Conservation (phyloP, 2,888 invertebrate genomes). For the Therioaphis trifolii region DNA sequence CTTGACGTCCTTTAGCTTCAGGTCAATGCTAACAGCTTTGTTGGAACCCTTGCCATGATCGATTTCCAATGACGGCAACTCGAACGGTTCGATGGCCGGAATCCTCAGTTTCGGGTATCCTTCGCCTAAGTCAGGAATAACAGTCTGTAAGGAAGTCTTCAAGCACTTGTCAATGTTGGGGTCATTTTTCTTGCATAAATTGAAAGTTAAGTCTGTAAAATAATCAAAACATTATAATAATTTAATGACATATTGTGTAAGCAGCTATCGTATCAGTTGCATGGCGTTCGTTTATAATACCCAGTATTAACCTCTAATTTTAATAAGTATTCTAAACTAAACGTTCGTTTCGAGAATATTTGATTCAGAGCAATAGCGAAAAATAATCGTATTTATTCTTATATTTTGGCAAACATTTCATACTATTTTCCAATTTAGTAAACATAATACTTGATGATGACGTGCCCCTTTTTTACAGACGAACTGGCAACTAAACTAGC, state of each 20-base stretch:
- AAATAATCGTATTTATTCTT: neutral
- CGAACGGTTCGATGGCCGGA: slow-evolving; percentile 65
- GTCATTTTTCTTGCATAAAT: slow-evolving; percentile 64
- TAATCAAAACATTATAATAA: neutral
- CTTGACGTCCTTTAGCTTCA: slow-evolving; percentile 64
- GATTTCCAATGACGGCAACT: slow-evolving; percentile 64
- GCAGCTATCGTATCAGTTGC: too few relatives aligned
- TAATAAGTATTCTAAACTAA: too few relatives aligned
- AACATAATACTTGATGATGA: neutral
- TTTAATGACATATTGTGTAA: neutral
- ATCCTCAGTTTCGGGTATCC: slow-evolving; percentile 64
- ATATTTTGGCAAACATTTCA: neutral
- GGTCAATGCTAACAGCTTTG: slow-evolving; percentile 65
- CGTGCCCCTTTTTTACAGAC: neutral
- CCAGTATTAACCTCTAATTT: too few relatives aligned
- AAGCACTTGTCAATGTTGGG: slow-evolving; percentile 64
- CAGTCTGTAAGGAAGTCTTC: slow-evolving; percentile 63
- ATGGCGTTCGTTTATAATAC: too few relatives aligned
- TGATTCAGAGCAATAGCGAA: too few relatives aligned
- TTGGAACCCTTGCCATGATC: slow-evolving; percentile 63
- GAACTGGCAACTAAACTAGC: too few relatives aligned
- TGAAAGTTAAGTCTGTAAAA: slow-evolving; percentile 63
- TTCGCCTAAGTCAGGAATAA: slow-evolving; percentile 64
- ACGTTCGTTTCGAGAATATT: too few relatives aligned
- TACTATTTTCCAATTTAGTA: neutral